These are phyloP conservation scores for Dermochelys coriacea DNA, from an alignment of 2,797 vertebrate species.

Conservation along the genomic window DNA sequence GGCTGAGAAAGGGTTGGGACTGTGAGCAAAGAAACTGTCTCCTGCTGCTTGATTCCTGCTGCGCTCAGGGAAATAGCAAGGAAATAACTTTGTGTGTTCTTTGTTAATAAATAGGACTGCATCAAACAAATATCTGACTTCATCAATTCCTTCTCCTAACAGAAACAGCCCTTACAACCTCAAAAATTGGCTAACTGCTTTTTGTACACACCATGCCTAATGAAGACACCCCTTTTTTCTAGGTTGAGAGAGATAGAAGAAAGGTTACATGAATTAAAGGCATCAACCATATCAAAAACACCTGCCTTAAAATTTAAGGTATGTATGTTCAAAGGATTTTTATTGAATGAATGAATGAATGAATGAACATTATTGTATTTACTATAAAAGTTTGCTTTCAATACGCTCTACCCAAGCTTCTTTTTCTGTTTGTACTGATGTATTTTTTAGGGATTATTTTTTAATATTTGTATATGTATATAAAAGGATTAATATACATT, in stretches of 20 bases:
- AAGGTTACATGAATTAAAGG: constrained; percentile 88
- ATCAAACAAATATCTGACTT: neutral
- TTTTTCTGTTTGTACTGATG: neutral
- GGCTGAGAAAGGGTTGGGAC: neutral
- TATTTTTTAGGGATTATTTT: neutral
- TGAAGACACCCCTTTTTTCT: constrained; percentile 66
- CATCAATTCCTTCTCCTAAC: constrained; percentile 43
- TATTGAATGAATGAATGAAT: neutral
- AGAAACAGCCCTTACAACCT: constrained; percentile 42
- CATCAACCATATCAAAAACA: constrained; percentile 84
- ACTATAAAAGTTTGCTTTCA: neutral
- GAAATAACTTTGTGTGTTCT: neutral
- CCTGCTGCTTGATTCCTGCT: neutral
- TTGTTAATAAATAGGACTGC: neutral
- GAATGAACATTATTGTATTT: neutral
- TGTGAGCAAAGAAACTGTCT: neutral
- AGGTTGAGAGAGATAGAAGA: constrained; percentile 94
- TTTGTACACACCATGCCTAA: constrained; percentile 57
- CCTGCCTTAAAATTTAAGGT: constrained; percentile 98
- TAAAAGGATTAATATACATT: neutral
- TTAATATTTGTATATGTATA: neutral
- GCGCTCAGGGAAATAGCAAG: neutral
- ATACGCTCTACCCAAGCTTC: neutral
- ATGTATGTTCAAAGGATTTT: constrained; percentile 32
- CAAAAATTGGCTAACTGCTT: constrained; percentile 44